Base-by-base conservation (phyloP, 1,140 invertebrate species). In the Tribolium madens region DNA sequence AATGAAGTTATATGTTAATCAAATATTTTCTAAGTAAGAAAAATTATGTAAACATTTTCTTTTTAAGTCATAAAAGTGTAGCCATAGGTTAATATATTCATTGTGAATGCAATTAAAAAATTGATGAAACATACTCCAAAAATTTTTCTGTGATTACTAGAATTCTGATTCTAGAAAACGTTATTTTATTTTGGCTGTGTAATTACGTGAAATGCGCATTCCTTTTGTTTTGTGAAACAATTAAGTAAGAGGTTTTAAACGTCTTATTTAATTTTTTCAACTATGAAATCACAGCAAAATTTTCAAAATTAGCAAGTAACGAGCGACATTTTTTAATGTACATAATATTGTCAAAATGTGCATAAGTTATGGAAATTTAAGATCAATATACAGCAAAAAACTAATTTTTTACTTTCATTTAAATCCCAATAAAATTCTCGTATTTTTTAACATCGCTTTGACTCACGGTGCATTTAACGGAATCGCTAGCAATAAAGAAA, bases 391-490 rank as follows among this genome's bases (percentile, higher is more conserved):
- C 52, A 53, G 10, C 46, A 74, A 10, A 46, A 31, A 74, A 21
- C 50, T 10, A 14, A 42, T 13, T 2, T 53, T 31, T 17, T 18
- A 12, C 21, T 42, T 36, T 17, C 15, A 60, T 12, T 26, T 74
- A 74, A 53, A 21, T 74, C 4, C 69, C 33, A 68, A 5, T 13
- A 74, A 82, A 82, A 6, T 18, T 47, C 26, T 84, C 79, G 80
- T 82, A 84, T 76, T 79, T 84, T 18, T 71, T 47, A 21, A 83
- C 26, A 42, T 82, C 79, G 21, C 60, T 73, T 9, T 18, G n/a
- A n/a, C 36, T 76, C n/a, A 84, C 80, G 1, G 81, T 84, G 5
- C 26, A 13, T 9, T 69, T 79, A 36, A 80, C 52, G 26, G 70
- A 69, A 42, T 82, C 57, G 5, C 78, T 46, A 15, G 81, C 81